Evolutionary conservation across 2,888 invertebrate genomes (phyloP), one percentile per base, ranked within the genome.

Genomic region (Linnaemya tessellans): DNA sequence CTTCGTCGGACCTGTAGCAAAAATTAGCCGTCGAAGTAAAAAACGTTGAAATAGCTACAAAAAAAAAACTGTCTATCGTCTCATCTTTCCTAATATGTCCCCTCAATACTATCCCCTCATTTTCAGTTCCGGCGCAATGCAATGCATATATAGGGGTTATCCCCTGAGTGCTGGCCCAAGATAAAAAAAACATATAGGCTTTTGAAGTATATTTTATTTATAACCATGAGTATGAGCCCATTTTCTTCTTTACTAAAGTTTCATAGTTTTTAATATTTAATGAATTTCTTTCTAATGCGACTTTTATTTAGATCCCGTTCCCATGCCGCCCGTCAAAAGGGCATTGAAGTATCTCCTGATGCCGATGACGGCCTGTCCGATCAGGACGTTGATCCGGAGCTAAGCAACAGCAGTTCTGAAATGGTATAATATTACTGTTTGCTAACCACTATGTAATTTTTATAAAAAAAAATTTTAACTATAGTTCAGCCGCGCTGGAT

Each of bases 241-340:
- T 3, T 11, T 62, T 41, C 18, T 20, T 62, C 20, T 0, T 30
- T 30, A n/a, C 5, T 49, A 18, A 30, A 35, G 25, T n/a, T n/a
- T n/a, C n/a, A n/a, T n/a, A 5, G 13, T 56, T 56, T 5, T 25
- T 20, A 13, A 13, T 20, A 20, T 20, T n/a, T n/a, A n/a, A n/a
- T 18, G 1, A 51, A 18, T 10, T 51, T 64, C 9, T n/a, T 15
- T 15, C 9, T 13, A 43, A 30, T 56, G 41, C 20, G 1, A 46
- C 46, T 54, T 88, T 13, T 30, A 30, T 5, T 3, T 71, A 94
- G 96, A 92, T 96, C 96, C 65, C 94, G 96, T 88, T 94, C 96
- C 58, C 96, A 96, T 90, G 94, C 94, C 70, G 93, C 95, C 87
- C 94, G 96, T 89, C 93, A 94, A 89, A 95, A 95, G 89, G 95